phyloP scores from a whole-genome alignment of 2,113 vertebrate species.

The Sialia sialis region DNA sequence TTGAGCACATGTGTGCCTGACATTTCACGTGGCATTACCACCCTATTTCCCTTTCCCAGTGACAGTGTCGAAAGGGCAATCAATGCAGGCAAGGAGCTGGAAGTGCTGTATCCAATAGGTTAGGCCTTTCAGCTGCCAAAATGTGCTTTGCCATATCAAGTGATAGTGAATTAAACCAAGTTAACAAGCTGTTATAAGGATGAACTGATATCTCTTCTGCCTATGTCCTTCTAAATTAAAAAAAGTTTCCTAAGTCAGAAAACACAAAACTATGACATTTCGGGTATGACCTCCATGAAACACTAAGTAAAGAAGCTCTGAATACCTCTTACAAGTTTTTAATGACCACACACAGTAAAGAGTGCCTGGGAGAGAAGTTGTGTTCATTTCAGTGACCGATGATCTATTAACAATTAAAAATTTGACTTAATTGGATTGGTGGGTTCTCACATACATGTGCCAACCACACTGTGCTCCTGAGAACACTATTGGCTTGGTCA shows the following conservation, averaged over 20 bases:
- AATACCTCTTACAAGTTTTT: neutral
- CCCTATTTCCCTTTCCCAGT: neutral
- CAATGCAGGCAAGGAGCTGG: neutral
- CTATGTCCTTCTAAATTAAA: neutral
- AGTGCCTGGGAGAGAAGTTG: neutral
- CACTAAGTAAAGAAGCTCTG: neutral
- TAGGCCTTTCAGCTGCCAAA: neutral
- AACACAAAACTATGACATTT: neutral
- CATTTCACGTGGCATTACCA: slow-evolving; percentile 30
- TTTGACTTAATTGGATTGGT: fast-evolving
- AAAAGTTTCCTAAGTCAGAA: neutral
- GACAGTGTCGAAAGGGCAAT: neutral
- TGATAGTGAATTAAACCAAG: neutral
- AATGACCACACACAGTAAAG: neutral
- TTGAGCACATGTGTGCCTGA: slow-evolving; percentile 5
- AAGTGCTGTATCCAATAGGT: neutral
- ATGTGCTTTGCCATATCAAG: neutral
- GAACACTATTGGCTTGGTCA: neutral
- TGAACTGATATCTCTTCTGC: neutral
- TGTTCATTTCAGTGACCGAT: neutral
- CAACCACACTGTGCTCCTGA: neutral
- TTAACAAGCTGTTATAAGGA: neutral
- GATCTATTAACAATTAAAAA: neutral
- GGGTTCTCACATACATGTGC: neutral
- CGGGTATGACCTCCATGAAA: neutral